Base-by-base conservation (phyloP, 2,113 vertebrate species). In the Aptenodytes forsteri region DNA sequence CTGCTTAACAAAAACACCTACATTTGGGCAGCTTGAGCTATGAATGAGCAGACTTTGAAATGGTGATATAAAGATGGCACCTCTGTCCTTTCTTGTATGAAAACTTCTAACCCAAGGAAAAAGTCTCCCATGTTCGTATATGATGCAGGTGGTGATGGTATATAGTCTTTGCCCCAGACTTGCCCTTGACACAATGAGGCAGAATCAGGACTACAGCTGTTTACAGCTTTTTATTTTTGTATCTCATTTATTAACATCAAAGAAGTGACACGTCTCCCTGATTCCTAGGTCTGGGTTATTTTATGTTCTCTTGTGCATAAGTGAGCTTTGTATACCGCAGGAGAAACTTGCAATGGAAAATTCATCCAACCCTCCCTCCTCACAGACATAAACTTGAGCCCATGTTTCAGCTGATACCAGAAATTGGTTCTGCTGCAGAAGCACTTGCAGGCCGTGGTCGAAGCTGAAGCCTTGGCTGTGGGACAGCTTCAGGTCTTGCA, bases 41-140 rank as follows among this genome's bases (percentile, higher is more conserved):
- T 13, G 29, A 69, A 61, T 30, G 38, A 76, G 46, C 26, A 71
- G 61, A 42, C 56, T 78, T 67, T 71, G 42, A 71, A 78, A 36
- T 59, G 25, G 59, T 15, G 22, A 10, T 75, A 12, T 8, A 44
- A 73, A 11, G 10, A 16, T 77, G 40, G 16, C 22, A 58, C 7
- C 20, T 66, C 38, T 26, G 29, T 71, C 26, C 23, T 91, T 79
- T 42, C 42, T 42, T 42, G 42, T 42, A 42, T 42, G 42, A 42
- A 42, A 42, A 42, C 42, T 42, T 42, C 42, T 42, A 42, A 42
- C 42, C 42, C 14, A 7, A 42, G 42, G 42, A 42, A 42, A 32
- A 13, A 16, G 2, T 50, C 36, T 62, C n/a, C 16, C 0, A 0
- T 55, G 32, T 50, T 92, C 1, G 0, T 64, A 1, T 38, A 1